A percentile compares a stretch with the other conserved stretches of the same genome.
phyloP scores from a whole-genome alignment of 2,797 vertebrate genomes.

The Gobionotothen gibberifrons region DNA sequence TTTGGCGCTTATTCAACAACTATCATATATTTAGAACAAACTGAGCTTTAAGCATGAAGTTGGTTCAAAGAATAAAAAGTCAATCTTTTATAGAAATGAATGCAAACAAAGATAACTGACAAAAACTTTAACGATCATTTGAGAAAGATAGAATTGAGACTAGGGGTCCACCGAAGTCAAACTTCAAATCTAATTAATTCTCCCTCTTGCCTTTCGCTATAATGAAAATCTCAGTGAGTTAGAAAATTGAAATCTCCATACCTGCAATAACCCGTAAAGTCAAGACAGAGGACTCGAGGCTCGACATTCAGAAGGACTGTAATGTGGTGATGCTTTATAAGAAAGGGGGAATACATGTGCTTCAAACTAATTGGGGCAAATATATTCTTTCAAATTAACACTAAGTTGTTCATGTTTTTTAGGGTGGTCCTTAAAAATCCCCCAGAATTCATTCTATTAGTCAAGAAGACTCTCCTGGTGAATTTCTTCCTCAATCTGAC shows the following conservation, averaged over 20 bases:
- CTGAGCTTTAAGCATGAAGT: not conserved
- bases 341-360: not conserved
- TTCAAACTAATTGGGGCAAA: not conserved
- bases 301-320: not conserved
- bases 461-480: no score
- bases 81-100: not conserved
- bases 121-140: not conserved
- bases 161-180: not conserved
- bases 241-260: slow-evolving; percentile 3
- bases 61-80: not conserved
- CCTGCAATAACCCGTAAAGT: slow-evolving; percentile 9
- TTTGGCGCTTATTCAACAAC: slow-evolving; percentile 36
- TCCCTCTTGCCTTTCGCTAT: fast-evolving
- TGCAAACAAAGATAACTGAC: not conserved
- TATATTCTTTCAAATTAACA: not conserved
- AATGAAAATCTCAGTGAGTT: not conserved
- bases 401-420: not conserved
- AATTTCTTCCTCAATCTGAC: no score
- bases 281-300: no score
- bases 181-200: not conserved
- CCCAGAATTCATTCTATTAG: no score
- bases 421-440: no score
- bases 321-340: no score
- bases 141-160: not conserved
- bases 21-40: slow-evolving; percentile 6